Percentiles rank a stretch among this genome's conserved stretches.
Conservation (phyloP, 1,140 invertebrate genomes). For the Onthophagus taurus region DNA sequence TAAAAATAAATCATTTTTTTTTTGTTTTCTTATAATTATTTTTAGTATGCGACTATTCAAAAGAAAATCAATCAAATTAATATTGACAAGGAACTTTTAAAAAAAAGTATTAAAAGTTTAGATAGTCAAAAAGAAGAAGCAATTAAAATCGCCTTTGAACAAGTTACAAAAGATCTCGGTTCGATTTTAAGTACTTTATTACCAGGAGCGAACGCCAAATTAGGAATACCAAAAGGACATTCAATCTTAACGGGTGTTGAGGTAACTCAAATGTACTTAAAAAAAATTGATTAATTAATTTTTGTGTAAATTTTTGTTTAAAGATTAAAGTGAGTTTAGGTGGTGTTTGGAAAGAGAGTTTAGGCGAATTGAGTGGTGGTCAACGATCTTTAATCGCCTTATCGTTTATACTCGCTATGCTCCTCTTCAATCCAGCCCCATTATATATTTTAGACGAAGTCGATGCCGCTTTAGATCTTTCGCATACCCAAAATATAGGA, state of each 20-base stretch:
- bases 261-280: conserved; percentile 39
- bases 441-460: conserved; percentile 99
- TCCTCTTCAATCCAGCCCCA: conserved; percentile 95
- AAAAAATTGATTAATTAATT: neutral
- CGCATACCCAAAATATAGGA: conserved; percentile 98
- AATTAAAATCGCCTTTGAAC: conserved; percentile 69
- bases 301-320: conserved; percentile 11
- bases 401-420: conserved; percentile 91
- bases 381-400: conserved; percentile 94
- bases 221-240: conserved; percentile 66
- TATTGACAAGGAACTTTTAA: conserved; percentile 73
- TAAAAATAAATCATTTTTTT: conserved; percentile 7
- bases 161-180: conserved; percentile 88
- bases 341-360: conserved; percentile 90
- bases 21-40: no score
- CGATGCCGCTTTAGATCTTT: conserved; percentile 95
- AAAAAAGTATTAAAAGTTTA: conserved; percentile 73
- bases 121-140: conserved; percentile 84
- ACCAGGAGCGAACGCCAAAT: conserved; percentile 78
- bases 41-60: conserved; percentile 10
- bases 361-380: conserved; percentile 92
- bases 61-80: conserved; percentile 79
- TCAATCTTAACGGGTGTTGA: conserved; percentile 80
- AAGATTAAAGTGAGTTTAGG: conserved; percentile 88
- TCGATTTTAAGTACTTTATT: conserved; percentile 89